Base-by-base conservation (phyloP, 1,140 invertebrate species). In the Conus betulinus region DNA sequence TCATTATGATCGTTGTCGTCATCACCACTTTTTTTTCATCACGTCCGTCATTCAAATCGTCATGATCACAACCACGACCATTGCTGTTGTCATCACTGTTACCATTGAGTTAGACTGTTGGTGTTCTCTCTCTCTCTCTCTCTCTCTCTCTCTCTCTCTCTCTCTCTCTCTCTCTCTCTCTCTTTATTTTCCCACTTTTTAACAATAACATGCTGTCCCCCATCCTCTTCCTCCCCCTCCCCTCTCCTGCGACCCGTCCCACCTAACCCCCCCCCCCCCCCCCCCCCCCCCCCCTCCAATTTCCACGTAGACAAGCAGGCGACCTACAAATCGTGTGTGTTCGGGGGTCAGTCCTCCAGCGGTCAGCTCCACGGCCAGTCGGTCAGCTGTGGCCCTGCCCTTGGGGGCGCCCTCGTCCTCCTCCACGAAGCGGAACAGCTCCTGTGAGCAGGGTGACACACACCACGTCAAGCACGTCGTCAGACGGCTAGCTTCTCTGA, bases 331-430 rank as follows among this genome's bases (percentile, higher is more conserved):
- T 53, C 87, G 89, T 17, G 91, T 93, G 89, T 94, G 93, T 89
- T 95, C 94, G n/a, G 92, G 92, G 27, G 91, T 93, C 5, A 95
- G 84, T 3, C 94, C 94, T 23, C 95, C 95, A 15, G 95, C 95
- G 8, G 92, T 91, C 74, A 95, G 88, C 84, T 95, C 95, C 53
- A 95, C 92, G n/a, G 91, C 92, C n/a, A 95, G 88, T 71, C 81
- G 92, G 0, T 91, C 89, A 7, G 93, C 92, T 17, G 93, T 82
- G 25, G 93, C 91, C 88, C 92, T 94, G 0, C 95, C 94, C 57
- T 84, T 52, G 5, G 93, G 93, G 39, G 91, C 89, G 5, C 89
- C 71, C 4, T 92, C 91, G 39, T 91, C 91, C 84, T 94, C 92
- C 57, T 92, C 91, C 85, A 95, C 83, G 79, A 95, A 85, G 10